Evolutionary conservation across 92 coral and sea anemone species (phyloP), one percentile per base, ranked within the genome.

Genomic region (Desmophyllum pertusum): DNA sequence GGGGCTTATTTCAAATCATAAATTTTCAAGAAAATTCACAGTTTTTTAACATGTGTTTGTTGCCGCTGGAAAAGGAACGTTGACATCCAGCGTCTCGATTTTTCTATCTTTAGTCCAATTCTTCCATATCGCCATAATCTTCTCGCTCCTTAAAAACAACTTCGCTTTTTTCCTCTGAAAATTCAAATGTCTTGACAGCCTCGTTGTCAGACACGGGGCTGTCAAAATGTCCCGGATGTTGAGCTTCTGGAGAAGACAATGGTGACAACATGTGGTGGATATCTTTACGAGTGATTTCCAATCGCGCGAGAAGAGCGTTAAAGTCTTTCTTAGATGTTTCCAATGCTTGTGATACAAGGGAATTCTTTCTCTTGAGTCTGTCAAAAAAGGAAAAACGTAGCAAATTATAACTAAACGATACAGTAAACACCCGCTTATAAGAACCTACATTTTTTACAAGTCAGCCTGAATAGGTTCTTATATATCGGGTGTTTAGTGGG

Each of bases 101-200:
- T 53, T 10, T 35, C 45, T 27, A 6, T 70, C 15, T 41, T 42
- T 40, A 89, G 53, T 89, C 92, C 40, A 89, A 48, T 57, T 89
- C 86, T 85, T 89, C 92, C 89, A 85, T 89, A n/a, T 48, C 86
- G 61, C 92, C 88, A 46, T 40, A 89, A 46, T 77, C 45, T 45
- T 59, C 35, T 52, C 84, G 73, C 41, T 39, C 45, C 19, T 72
- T 39, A 2, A 45, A 18, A 0, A 29, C 57, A 51, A 71, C n/a
- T 37, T 81, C 36, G 30, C 1, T 1, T 40, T 53, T 55, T 31
- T 55, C 36, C 1, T 42, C 70, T 39, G 55, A 39, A 40, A 59
- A 39, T 71, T 71, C 76, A 31, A 6, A 38, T 21, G 65, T 69
- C 33, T 53, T 51, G 50, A 39, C 48, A 10, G 41, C 23, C 57